Percentiles rank a stretch among this genome's conserved stretches.
Evolutionary conservation across 2,113 vertebrate genomes (phyloP).

Genomic region (Gasterosteus aculeatus): DNA sequence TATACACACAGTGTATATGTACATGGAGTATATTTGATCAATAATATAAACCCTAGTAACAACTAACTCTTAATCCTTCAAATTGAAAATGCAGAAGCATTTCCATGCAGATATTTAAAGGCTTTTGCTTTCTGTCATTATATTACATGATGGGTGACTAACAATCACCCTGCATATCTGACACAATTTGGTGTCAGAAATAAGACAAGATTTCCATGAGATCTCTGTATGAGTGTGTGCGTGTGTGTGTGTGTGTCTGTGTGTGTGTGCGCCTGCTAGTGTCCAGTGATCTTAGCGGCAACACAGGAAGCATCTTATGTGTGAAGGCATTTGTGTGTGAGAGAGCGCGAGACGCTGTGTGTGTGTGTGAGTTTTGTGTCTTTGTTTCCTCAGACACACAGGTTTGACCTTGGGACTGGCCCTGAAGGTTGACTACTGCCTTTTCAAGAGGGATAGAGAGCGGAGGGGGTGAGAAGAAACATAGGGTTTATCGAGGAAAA

Average conservation of each 20-base stretch:
- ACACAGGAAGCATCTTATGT: background rate
- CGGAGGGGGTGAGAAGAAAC: constrained; percentile 7
- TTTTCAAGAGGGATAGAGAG: constrained; percentile 28
- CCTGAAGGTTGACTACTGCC: constrained; percentile 49
- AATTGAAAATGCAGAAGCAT: background rate
- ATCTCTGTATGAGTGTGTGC: background rate
- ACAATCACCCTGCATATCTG: constrained; percentile 11
- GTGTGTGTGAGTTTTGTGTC: constrained; percentile 13
- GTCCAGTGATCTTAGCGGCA: background rate
- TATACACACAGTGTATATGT: background rate
- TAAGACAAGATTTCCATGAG: constrained; percentile 9
- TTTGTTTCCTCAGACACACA: constrained; percentile 29
- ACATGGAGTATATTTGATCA: background rate
- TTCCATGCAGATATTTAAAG: background rate
- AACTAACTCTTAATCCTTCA: background rate
- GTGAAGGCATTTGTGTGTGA: background rate
- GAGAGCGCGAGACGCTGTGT: background rate
- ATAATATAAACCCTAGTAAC: background rate
- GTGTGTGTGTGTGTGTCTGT: background rate
- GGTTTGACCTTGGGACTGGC: constrained; percentile 62
- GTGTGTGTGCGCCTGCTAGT: constrained; percentile 3
- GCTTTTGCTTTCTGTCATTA: constrained; percentile 9
- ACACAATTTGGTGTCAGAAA: constrained; percentile 23
- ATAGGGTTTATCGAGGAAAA: background rate
- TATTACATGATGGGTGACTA: constrained; percentile 13